Evolutionary conservation across 2,797 vertebrate genomes (phyloP).

Genomic region (Paguma larvata): DNA sequence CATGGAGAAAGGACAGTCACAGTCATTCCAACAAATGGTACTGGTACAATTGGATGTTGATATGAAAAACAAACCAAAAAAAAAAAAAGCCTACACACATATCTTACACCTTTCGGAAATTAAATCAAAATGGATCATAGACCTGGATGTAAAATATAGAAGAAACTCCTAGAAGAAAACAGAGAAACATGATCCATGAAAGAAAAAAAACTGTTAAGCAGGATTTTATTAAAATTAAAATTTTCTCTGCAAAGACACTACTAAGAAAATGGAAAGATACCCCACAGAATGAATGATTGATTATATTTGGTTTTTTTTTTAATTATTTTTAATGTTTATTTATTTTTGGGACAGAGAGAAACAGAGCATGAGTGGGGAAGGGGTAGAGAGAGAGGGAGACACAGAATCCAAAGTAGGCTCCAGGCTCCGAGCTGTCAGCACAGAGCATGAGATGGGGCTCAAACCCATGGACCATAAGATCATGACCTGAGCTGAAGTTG

Average conservation of each 20-base stretch:
- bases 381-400: too few relatives aligned
- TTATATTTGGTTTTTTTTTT: too few relatives aligned
- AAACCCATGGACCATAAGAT: too few relatives aligned
- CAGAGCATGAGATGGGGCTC: too few relatives aligned
- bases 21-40: background rate
- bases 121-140: constrained; percentile 8
- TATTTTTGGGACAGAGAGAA: too few relatives aligned
- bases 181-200: background rate
- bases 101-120: background rate
- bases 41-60: background rate
- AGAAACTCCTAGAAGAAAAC: background rate
- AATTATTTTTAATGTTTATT: too few relatives aligned
- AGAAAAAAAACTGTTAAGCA: background rate
- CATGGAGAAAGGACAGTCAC: background rate
- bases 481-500: too few relatives aligned
- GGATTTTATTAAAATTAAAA: background rate
- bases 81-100: background rate
- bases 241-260: background rate
- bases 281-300: background rate
- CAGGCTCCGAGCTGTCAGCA: too few relatives aligned
- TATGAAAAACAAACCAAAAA: background rate
- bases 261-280: background rate
- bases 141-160: background rate
- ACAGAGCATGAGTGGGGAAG: too few relatives aligned
- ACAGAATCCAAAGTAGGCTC: too few relatives aligned